A percentile compares a stretch with the other conserved stretches of the same genome.
Conservation (phyloP, 2,888 invertebrate species). For the Hymenopus coronatus region DNA sequence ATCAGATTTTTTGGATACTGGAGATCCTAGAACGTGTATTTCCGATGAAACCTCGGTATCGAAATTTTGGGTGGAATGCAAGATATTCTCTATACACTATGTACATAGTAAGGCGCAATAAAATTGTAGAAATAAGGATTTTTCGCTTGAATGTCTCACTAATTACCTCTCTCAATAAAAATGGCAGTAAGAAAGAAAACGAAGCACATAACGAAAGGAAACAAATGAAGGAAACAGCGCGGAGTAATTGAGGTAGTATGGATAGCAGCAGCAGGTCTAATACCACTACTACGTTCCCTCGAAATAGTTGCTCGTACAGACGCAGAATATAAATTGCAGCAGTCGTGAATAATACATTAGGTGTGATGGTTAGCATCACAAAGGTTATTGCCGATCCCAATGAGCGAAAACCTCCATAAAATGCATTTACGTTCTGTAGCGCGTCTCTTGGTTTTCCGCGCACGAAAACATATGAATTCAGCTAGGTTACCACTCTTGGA, state of each 20-base stretch:
- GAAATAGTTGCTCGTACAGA: neutral
- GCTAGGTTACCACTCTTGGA: neutral
- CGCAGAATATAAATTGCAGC: neutral
- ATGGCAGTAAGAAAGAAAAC: no score
- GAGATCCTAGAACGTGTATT: no score
- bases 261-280: neutral
- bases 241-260: neutral
- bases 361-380: neutral
- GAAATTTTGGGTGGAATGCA: no score
- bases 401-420: neutral
- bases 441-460: neutral
- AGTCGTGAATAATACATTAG: neutral
- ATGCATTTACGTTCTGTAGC: neutral
- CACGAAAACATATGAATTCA: neutral
- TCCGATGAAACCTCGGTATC: no score
- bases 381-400: neutral
- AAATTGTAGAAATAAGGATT: no score
- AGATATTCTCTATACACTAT: no score
- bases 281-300: neutral
- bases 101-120: no score
- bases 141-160: no score
- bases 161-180: no score
- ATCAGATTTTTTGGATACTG: no score
- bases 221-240: neutral
- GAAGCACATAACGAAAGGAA: neutral